Evolutionary conservation across 2,888 invertebrate genomes (phyloP).

Genomic region (Boloria selene): DNA sequence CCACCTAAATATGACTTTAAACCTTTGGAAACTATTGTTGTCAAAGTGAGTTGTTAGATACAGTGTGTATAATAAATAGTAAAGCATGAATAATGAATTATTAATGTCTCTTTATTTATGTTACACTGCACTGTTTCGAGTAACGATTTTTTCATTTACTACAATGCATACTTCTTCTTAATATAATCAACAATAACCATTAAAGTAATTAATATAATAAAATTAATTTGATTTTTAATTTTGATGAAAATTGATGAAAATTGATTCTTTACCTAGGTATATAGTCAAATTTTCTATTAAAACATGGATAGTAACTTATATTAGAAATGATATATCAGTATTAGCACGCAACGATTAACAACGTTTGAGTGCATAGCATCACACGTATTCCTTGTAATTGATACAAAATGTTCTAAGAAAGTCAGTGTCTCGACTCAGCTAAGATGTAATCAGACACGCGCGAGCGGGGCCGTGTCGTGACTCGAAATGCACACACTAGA

Average conservation of each 20-base stretch:
- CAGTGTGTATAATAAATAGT: not conserved
- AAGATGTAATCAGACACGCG: slow-evolving; percentile 35
- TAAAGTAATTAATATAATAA: no score
- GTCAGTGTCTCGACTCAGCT: slow-evolving; percentile 25
- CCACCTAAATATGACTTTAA: slow-evolving; percentile 30
- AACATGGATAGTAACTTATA: no score
- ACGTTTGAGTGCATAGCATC: slow-evolving; percentile 17
- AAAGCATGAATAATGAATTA: not conserved
- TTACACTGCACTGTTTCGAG: not conserved
- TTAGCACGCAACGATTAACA: not conserved
- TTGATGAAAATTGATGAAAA: no score
- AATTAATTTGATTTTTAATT: no score
- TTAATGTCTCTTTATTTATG: not conserved
- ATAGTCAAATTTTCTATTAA: no score
- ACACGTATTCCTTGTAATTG: slow-evolving; percentile 26
- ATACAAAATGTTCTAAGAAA: slow-evolving; percentile 30
- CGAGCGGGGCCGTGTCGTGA: slow-evolving; percentile 25
- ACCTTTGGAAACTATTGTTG: slow-evolving; percentile 25
- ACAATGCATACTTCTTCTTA: no score
- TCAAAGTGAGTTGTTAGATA: slow-evolving; percentile 7
- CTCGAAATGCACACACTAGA: slow-evolving; percentile 18
- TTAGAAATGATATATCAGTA: slow-evolving; percentile 1
- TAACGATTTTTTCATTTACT: no score
- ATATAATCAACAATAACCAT: no score
- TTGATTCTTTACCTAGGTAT: no score